These are phyloP conservation scores for Phocides pigmalion DNA, from an alignment of 1,140 invertebrate species.

Conservation along the genomic window DNA sequence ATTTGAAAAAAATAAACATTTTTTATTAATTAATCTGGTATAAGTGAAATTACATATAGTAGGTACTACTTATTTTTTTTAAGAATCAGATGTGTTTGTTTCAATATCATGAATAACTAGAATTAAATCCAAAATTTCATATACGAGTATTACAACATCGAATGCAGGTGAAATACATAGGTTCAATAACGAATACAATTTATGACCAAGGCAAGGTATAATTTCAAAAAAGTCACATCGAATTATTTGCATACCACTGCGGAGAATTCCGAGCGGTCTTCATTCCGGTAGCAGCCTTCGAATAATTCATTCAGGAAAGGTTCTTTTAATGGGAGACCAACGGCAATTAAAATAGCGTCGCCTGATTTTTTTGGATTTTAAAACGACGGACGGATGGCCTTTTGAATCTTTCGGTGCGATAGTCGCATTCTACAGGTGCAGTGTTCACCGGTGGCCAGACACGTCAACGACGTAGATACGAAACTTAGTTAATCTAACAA, in stretches of 20 bases:
- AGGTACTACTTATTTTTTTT: too few species aligned
- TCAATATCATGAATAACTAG: too few species aligned
- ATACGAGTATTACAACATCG: too few species aligned
- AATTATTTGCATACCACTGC: conserved; percentile 69
- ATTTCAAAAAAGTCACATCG: conserved; percentile 30
- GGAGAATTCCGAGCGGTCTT: conserved; percentile 56
- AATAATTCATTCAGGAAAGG: conserved; percentile 66
- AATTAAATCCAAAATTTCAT: too few species aligned
- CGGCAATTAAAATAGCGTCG: conserved; percentile 79
- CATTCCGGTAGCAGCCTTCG: conserved; percentile 60
- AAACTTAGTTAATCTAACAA: background rate
- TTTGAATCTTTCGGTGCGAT: conserved; percentile 75
- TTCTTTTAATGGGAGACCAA: conserved; percentile 58
- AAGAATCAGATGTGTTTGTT: too few species aligned
- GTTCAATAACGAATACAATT: conserved; percentile 8
- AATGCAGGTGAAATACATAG: too few species aligned
- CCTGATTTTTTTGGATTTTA: conserved; percentile 60
- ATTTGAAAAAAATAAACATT: too few species aligned
- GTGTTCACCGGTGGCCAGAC: conserved; percentile 65
- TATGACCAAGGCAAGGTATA: conserved; percentile 6
- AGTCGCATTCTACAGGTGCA: conserved; percentile 77
- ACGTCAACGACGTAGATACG: conserved; percentile 47
- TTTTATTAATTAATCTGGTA: too few species aligned
- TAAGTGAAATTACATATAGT: too few species aligned
- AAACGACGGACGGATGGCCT: conserved; percentile 56